phyloP scores from a whole-genome alignment of 2,888 invertebrate species.

The Pseudoips prasinana region DNA sequence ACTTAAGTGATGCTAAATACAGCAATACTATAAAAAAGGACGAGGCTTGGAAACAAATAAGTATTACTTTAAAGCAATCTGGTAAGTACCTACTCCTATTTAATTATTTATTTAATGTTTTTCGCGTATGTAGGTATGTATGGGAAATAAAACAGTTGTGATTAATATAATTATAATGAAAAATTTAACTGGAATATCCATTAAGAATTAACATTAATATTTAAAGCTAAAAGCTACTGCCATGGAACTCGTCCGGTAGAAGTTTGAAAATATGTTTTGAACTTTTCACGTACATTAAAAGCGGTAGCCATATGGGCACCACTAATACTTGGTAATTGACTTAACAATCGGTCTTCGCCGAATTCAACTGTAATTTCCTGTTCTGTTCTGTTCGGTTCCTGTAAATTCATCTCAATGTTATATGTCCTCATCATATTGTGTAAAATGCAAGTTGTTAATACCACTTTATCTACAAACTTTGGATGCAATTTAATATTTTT shows the following conservation, averaged over 20 bases:
- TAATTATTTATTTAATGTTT: slow-evolving; percentile 16
- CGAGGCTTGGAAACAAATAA: slow-evolving; percentile 23
- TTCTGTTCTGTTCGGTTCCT: slow-evolving; percentile 23
- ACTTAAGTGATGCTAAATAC: slow-evolving; percentile 21
- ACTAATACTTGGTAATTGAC: slow-evolving; percentile 22
- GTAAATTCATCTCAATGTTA: slow-evolving; percentile 24
- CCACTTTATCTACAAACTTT: slow-evolving; percentile 25
- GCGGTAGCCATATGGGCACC: slow-evolving; percentile 19
- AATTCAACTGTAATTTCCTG: slow-evolving; percentile 22
- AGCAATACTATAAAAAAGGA: slow-evolving; percentile 22
- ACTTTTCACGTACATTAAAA: slow-evolving; percentile 22
- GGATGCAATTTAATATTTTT: slow-evolving; percentile 21
- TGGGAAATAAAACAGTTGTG: slow-evolving; percentile 19
- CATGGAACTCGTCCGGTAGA: slow-evolving; percentile 23
- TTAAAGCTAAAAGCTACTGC: slow-evolving; percentile 19
- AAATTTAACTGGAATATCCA: slow-evolving; percentile 15
- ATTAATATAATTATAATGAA: slow-evolving; percentile 19
- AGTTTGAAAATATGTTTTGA: slow-evolving; percentile 25
- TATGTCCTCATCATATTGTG: slow-evolving; percentile 24
- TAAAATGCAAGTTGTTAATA: slow-evolving; percentile 28
- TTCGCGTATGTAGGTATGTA: slow-evolving; percentile 18
- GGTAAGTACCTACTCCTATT: slow-evolving; percentile 20
- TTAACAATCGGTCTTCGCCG: slow-evolving; percentile 24
- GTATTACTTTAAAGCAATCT: slow-evolving; percentile 18
- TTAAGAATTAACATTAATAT: slow-evolving; percentile 17